Percentiles rank a stretch among this genome's conserved stretches.
Conservation (phyloP, 2,888 invertebrate genomes). For the Folsomia candida region DNA sequence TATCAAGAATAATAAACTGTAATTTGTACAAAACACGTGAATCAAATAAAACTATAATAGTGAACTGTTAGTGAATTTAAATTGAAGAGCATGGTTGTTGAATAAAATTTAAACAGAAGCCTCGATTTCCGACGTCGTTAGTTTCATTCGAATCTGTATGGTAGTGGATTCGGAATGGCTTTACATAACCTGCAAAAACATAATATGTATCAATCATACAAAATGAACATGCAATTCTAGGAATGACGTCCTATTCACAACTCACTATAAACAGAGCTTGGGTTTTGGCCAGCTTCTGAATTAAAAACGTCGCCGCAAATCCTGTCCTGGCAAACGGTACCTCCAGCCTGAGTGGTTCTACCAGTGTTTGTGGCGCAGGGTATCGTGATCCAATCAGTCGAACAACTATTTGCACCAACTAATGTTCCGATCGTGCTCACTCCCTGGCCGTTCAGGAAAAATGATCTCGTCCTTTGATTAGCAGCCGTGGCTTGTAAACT, state of each 20-base stretch:
- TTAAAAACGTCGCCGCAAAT: slow-evolving; percentile 79
- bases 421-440: slow-evolving; percentile 68
- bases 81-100: slow-evolving; percentile 71
- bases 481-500: slow-evolving; percentile 9
- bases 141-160: slow-evolving; percentile 77
- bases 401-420: slow-evolving; percentile 67
- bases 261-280: slow-evolving; percentile 72
- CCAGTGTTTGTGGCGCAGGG: slow-evolving; percentile 74
- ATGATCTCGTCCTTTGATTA: slow-evolving; percentile 60
- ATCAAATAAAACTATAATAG: not conserved
- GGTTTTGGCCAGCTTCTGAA: slow-evolving; percentile 63
- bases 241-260: slow-evolving; percentile 41
- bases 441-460: slow-evolving; percentile 76
- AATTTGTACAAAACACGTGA: not conserved
- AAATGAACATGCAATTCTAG: slow-evolving; percentile 10
- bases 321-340: slow-evolving; percentile 69
- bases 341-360: slow-evolving; percentile 57
- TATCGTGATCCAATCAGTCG: slow-evolving; percentile 74
- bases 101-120: slow-evolving; percentile 78
- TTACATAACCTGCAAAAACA: slow-evolving; percentile 66
- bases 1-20: too few relatives aligned
- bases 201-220: not conserved
- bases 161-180: slow-evolving; percentile 74
- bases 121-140: slow-evolving; percentile 67
- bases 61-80: not conserved